These are phyloP conservation scores for Enteromius anoplus DNA, from an alignment of 2,797 vertebrate genomes.

Conservation along the genomic window DNA sequence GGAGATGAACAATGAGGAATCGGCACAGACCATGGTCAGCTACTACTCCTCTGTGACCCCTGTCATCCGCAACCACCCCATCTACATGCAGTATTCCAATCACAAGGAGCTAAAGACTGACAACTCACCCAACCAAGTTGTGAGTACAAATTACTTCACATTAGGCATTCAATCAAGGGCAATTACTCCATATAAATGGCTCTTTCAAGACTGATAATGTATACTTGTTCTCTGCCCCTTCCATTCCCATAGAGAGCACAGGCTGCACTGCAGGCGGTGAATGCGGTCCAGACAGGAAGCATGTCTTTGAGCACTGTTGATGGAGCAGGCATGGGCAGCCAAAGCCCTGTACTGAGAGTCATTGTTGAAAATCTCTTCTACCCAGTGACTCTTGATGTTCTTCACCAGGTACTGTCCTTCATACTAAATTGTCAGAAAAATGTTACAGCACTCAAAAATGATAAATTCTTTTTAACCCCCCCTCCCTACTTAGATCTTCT, in stretches of 20 bases:
- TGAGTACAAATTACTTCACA: slow-evolving; percentile 66
- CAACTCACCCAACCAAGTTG: slow-evolving; percentile 94
- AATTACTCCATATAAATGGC: neutral
- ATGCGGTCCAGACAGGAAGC: slow-evolving; percentile 87
- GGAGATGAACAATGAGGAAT: slow-evolving; percentile 94
- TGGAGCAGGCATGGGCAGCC: slow-evolving; percentile 74
- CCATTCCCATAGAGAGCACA: slow-evolving; percentile 85
- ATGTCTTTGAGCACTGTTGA: slow-evolving; percentile 78
- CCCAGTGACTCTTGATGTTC: slow-evolving; percentile 93
- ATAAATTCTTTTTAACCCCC: neutral
- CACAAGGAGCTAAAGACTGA: slow-evolving; percentile 98
- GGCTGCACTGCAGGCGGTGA: slow-evolving; percentile 94
- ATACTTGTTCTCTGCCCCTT: neutral
- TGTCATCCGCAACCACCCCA: slow-evolving; percentile 89
- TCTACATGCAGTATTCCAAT: slow-evolving; percentile 97
- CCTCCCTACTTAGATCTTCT: slow-evolving; percentile 71
- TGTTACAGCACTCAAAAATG: neutral
- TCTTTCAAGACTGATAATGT: neutral
- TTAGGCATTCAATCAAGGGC: neutral
- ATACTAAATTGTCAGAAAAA: neutral
- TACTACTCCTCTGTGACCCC: slow-evolving; percentile 94
- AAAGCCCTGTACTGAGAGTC: slow-evolving; percentile 94
- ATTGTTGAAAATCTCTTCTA: slow-evolving; percentile 99
- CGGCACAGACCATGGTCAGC: slow-evolving; percentile 95
- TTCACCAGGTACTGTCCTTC: slow-evolving; percentile 87